Evolutionary conservation across 2,797 vertebrate genomes (phyloP), one percentile per base, ranked within the genome.

Genomic region (Lophotriccus pileatus): DNA sequence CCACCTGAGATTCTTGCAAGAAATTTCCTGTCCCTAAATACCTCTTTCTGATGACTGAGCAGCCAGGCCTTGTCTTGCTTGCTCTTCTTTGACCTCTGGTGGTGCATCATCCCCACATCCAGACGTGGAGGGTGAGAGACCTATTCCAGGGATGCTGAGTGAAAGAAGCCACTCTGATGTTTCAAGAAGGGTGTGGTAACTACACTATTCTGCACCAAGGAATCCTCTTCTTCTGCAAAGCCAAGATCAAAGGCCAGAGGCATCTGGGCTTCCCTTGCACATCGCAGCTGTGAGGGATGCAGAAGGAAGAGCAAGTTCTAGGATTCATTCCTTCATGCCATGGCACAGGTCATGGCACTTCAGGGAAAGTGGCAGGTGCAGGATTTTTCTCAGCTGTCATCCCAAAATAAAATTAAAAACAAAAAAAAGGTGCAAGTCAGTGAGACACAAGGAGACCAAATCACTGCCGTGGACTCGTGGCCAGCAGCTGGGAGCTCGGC

Each of bases 391-490:
- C 50, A 85, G 32, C 23, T 55, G 19, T 44, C 47, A 52, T 25
- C 16, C 39, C 30, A 66, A 81, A 80, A 75, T 27, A 52, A 68
- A 32, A 28, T 32, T 2, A 2, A 1, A 1, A 52, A 84, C 36
- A 34, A 77, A 55, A 44, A 13, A 25, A 4, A 14, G 19, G 1
- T 72, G 56, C 55, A 52, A 41, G 56, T 59, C 55, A 59, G 79
- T 53, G 53, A 72, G 49, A 59, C n/a, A 53, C 41, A 6, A 66
- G 23, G 52, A 76, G 30, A 75, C 15, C 23, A 93, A 77, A 58
- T 14, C 0, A 0, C 21, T 59, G 43, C 19, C 1, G 1, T 62
- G 36, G 39, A 53, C 47, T 80, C 25, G 13, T 0, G 2, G 17
- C 59, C 53, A 85, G 74, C 20, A 79, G 84, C 52, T 1, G 6